phyloP scores from a whole-genome alignment of 2,888 invertebrate species.

The Thera obeliscata region DNA sequence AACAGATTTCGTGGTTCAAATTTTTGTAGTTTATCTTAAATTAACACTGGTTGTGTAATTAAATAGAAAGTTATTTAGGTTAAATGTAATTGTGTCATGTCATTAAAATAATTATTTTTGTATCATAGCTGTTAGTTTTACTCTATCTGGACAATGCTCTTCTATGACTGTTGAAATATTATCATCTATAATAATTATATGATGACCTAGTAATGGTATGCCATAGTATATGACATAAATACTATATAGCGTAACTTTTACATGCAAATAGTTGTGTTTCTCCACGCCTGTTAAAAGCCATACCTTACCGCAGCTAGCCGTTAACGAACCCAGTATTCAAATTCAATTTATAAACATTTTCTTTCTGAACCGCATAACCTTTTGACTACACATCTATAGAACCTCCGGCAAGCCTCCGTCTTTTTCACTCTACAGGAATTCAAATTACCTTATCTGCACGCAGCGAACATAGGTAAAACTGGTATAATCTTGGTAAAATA shows the following conservation, averaged over 20 bases:
- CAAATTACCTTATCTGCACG: conserved; percentile 80
- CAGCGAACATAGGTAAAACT: conserved; percentile 78
- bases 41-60: conserved; percentile 43
- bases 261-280: conserved; percentile 2
- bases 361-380: conserved; percentile 56
- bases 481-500: conserved; percentile 69
- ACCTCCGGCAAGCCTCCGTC: conserved; percentile 69
- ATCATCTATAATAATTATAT: too few species aligned
- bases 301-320: conserved; percentile 53
- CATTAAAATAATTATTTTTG: too few species aligned
- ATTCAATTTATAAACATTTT: conserved; percentile 72
- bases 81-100: not conserved
- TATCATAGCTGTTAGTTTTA: too few species aligned
- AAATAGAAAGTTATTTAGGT: conserved; percentile 48
- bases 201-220: too few species aligned
- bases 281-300: conserved; percentile 10
- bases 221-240: too few species aligned
- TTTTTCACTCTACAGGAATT: conserved; percentile 81
- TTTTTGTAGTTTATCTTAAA: conserved; percentile 40
- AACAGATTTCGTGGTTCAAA: conserved; percentile 43
- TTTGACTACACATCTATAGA: conserved; percentile 50
- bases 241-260: not conserved
- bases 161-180: too few species aligned
- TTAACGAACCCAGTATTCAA: conserved; percentile 72
- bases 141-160: too few species aligned